Base-by-base conservation (phyloP, 1,140 invertebrate species). In the Heliothis subflexa region DNA sequence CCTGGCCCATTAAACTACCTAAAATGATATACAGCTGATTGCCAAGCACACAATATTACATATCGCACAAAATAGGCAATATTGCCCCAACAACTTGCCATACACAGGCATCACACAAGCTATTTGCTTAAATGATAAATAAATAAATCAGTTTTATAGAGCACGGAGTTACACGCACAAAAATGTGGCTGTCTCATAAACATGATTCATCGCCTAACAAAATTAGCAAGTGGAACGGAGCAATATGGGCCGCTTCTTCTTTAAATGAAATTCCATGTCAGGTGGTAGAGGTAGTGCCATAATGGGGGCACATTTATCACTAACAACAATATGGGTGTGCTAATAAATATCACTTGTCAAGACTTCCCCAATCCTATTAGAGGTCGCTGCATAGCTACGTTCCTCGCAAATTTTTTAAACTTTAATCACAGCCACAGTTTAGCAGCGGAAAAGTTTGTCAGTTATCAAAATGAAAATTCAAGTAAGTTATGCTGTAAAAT, bases 191-290 rank as follows among this genome's bases (percentile, higher is more conserved):
- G 86, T 82, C 82, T 82, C 81, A 86, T 88, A 85, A 89, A 86
- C 49, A 81, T 88, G 86, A 90, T 88, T 86, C 85, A 89, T 87
- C 70, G 75, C 50, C 78, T 78, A 78, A 73, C 81, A 80, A 89
- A 91, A 91, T 89, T 90, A 89, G 86, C 85, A 82, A 87, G 61
- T 78, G 81, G 81, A 74, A 81, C 79, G 81, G 74, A 50, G 81
- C 79, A 79, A 81, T 85, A 78, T 75, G 78, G 71, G 81, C 14
- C 52, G 81, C 78, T 81, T 83, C 82, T 90, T 88, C 86, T 89
- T 91, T 85, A 90, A 88, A 90, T 89, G 86, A 89, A 92, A 92
- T 90, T 88, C 89, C 87, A 83, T 86, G 86, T 88, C 84, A 90
- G 84, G 88, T 85, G 82, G 79, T 73, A 82, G 73, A 71, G 72